Percentiles rank a stretch among this genome's conserved stretches.
These are phyloP conservation scores for Discoglossus pictus DNA, from an alignment of 2,797 vertebrate genomes.

Conservation along the genomic window DNA sequence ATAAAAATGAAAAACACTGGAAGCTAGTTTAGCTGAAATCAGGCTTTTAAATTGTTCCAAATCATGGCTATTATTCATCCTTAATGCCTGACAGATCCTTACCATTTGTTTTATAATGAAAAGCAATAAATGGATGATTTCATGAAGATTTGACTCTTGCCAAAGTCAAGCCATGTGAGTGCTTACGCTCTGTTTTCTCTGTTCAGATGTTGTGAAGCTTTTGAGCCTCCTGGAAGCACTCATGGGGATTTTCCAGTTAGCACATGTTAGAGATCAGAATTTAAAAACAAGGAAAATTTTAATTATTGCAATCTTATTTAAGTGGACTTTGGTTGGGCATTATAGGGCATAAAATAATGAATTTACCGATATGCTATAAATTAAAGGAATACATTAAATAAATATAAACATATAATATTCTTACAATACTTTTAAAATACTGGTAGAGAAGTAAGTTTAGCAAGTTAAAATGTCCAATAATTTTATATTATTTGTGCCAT, in stretches of 20 bases:
- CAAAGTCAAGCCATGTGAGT: conserved; percentile 20
- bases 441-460: no score
- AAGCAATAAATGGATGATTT: conserved; percentile 49
- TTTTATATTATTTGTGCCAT: no score
- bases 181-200: conserved; percentile 17
- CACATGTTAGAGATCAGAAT: conserved; percentile 16
- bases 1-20: conserved; percentile 19
- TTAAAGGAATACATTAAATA: no score
- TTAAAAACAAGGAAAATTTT: conserved; percentile 8
- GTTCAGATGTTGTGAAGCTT: conserved; percentile 24
- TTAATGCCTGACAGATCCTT: conserved; percentile 42
- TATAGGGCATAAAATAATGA: no score
- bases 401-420: no score
- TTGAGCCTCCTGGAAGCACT: conserved; percentile 23
- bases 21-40: conserved; percentile 23
- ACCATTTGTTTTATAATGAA: conserved; percentile 49
- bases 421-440: no score
- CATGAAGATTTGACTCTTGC: conserved; percentile 32
- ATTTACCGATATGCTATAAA: no score
- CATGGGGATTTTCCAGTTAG: conserved; percentile 18
- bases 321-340: no score
- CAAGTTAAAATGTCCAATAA: no score
- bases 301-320: conserved; percentile 22
- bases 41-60: conserved; percentile 21
- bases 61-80: conserved; percentile 38